phyloP scores from a whole-genome alignment of 2,113 vertebrate genomes.

The Trichechus manatus region DNA sequence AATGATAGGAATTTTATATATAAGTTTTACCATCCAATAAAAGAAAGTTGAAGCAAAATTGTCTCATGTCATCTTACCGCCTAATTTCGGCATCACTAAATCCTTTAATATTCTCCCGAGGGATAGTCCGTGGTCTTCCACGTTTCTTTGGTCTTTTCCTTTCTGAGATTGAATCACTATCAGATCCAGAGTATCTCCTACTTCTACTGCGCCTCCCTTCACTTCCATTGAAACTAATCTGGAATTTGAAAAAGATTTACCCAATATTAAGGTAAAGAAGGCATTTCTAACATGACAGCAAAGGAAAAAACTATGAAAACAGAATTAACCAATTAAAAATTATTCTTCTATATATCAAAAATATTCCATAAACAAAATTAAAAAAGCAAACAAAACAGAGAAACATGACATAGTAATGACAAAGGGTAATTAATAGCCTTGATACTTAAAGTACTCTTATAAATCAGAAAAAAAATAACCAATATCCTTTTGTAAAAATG shows the following conservation, averaged over 20 bases:
- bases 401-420: not conserved
- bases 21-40: constrained; percentile 63
- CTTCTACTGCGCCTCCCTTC: constrained; percentile 94
- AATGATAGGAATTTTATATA: constrained; percentile 5
- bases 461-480: constrained; percentile 21
- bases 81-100: constrained; percentile 99
- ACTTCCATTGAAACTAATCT: constrained; percentile 95
- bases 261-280: not conserved
- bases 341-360: constrained; percentile 30
- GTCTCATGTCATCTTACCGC: constrained; percentile 89
- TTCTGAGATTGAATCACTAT: constrained; percentile 96
- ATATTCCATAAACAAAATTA: not conserved
- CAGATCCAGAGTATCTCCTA: constrained; percentile 96
- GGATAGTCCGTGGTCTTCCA: constrained; percentile 97
- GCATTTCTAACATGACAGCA: not conserved
- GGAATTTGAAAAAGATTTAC: constrained; percentile 74
- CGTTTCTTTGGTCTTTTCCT: constrained; percentile 97
- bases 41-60: constrained; percentile 47
- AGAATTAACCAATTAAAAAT: constrained; percentile 30
- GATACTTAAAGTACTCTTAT: not conserved
- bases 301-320: constrained; percentile 49
- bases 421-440: not conserved
- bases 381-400: constrained; percentile 1
- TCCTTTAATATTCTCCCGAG: constrained; percentile 98
- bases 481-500: not conserved